phyloP scores from a whole-genome alignment of 1,140 invertebrate genomes.

The Lucilia sericata region DNA sequence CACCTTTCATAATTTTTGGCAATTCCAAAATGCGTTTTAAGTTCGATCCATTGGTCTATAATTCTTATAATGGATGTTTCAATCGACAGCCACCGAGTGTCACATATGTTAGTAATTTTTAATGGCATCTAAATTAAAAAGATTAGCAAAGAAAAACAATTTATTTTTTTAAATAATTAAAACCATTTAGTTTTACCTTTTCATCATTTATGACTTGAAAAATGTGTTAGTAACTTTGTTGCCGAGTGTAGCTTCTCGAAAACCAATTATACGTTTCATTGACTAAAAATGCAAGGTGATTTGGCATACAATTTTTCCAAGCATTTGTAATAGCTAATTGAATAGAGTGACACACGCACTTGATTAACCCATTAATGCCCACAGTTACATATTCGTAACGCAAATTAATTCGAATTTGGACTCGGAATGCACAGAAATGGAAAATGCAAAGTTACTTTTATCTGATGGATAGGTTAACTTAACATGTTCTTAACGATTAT shows the following conservation, averaged over 20 bases:
- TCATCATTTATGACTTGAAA: conserved; percentile 20
- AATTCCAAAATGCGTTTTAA: background rate
- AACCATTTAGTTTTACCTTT: background rate
- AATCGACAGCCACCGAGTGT: background rate
- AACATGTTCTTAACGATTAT: too few species aligned
- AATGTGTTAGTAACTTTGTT: conserved; percentile 32
- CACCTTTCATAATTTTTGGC: background rate
- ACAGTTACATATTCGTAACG: too few species aligned
- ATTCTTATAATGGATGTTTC: background rate
- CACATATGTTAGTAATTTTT: background rate
- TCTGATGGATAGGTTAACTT: too few species aligned
- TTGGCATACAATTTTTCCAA: conserved; percentile 54
- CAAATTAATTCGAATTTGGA: too few species aligned
- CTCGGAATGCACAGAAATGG: too few species aligned
- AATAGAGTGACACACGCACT: too few species aligned
- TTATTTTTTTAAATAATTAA: conserved; percentile 9
- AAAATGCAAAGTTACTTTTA: too few species aligned
- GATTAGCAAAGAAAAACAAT: background rate
- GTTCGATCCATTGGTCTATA: background rate
- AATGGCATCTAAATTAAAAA: conserved; percentile 9
- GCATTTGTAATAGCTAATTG: too few species aligned
- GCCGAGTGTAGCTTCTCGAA: conserved; percentile 24
- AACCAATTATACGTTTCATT: conserved; percentile 52
- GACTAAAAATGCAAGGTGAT: conserved; percentile 56
- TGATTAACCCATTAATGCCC: too few species aligned